Evolutionary conservation across 2,113 vertebrate genomes (phyloP), one percentile per base, ranked within the genome.

Genomic region (Trinectes maculatus): DNA sequence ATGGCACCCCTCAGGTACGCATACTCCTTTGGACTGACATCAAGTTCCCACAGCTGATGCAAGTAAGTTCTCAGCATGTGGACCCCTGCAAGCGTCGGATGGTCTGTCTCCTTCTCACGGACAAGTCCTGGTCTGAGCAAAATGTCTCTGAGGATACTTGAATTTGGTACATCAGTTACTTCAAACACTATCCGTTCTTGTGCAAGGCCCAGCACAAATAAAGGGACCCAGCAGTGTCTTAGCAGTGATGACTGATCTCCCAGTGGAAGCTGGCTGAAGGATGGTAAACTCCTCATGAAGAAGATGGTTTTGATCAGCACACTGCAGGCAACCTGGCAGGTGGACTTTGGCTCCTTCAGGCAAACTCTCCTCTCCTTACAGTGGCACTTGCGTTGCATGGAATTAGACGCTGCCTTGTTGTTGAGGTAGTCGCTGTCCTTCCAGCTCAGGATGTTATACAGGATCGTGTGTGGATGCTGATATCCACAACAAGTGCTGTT

Each of bases 101-200:
- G 89, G 0, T 40, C 48, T 1, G 26, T 12, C 3, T 65, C 33
- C 12, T 34, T 37, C 3, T 55, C 58, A n/a, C n/a, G 2, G 28
- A 3, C n/a, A 15, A 48, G 61, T 44, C 10, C 28, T 54, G 77
- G 74, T 1, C 91, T 87, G 0, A 95, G 89, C 5, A 96, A 87
- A 68, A 96, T 95, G 80, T 90, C 91, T 84, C 92, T 90, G 13
- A 96, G 93, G 85, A 96, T 94, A 75, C 94, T 95, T 64, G 88
- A 85, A 0, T 87, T 86, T 0, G 93, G 94, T 0, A 77, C 85
- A 52, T 93, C 93, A 0, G 59, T 87, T 85, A 96, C 95, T 70
- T 96, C 92, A 0, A 96, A 93, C 24, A 84, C 91, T 37, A 95
- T 89, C 60, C 76, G 85, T 28, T 94, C 94, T 74, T 95, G 94